Evolutionary conservation across 2,113 vertebrate species (phyloP).

Genomic region (Petrocephalus zakoni): DNA sequence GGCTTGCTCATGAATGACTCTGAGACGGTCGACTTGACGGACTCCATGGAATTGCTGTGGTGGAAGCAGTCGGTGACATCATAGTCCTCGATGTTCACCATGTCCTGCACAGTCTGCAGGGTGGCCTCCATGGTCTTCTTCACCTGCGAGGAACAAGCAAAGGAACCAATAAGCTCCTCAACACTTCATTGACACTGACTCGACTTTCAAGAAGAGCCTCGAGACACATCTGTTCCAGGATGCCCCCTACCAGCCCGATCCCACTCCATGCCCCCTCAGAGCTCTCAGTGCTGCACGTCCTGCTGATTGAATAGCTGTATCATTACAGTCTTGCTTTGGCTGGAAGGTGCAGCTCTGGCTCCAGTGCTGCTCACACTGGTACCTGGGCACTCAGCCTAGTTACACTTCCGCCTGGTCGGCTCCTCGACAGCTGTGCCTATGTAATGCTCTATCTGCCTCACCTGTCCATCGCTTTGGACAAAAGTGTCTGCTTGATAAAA

Average conservation of each 20-base stretch:
- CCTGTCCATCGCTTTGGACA: too few relatives aligned
- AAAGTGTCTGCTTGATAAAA: too few relatives aligned
- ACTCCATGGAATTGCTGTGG: conserved; percentile 99
- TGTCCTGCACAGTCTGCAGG: conserved; percentile 94
- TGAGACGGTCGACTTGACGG: conserved; percentile 89
- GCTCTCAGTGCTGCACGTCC: background rate
- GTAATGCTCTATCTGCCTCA: too few relatives aligned
- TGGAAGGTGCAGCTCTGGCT: background rate
- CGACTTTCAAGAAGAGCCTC: background rate
- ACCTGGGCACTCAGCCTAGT: background rate
- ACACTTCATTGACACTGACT: background rate
- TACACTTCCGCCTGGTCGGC: too few relatives aligned
- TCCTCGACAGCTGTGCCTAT: too few relatives aligned
- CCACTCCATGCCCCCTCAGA: background rate
- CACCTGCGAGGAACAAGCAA: conserved; percentile 62
- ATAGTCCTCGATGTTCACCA: conserved; percentile 93
- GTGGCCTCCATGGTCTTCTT: conserved; percentile 99
- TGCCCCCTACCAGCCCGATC: background rate
- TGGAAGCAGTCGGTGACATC: conserved; percentile 97
- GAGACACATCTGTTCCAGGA: background rate
- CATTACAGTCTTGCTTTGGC: background rate
- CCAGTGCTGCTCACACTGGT: background rate
- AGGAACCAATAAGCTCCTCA: background rate
- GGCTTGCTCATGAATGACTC: conserved; percentile 98
- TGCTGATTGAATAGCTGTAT: too few relatives aligned